Base-by-base conservation (phyloP, 2,888 invertebrate species). In the Ophion costatus region DNA sequence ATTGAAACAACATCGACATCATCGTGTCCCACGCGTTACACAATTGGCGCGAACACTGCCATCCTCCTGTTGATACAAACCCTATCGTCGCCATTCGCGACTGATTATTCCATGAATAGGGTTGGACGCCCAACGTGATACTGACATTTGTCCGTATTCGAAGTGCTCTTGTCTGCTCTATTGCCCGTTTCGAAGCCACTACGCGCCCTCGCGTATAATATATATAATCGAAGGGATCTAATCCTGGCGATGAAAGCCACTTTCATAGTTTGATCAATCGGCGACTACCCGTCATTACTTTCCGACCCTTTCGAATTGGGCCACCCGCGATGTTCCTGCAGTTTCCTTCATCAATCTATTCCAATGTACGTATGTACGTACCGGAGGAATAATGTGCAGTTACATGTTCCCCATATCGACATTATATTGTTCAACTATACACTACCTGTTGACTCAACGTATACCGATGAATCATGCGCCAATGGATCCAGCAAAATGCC, bases 181-280 rank as follows among this genome's bases (percentile, higher is more conserved):
- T 29, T 29, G 29, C 29, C 29, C 61, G 10, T 66, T 75, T 69
- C 64, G 51, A 11, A 14, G 45, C n/a, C 57, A 66, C 69, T n/a
- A 33, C 29, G 4, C 51, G 14, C 51, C 51, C 51, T 17, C 17
- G 17, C 3, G 17, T 14, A 14, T 51, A 51, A 51, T 45, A 45
- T 45, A 45, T 45, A 45, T 29, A 38, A 38, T 38, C 9, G 66
- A 57, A 45, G 17, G 14, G 38, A 64, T 22, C 24, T 38, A 51
- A 69, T 74, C 56, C 69, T 57, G 61, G 61, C 20, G 20, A 20
- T 59, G n/a, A 42, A 51, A 17, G 74, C 51, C 17, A 69, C 59
- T 70, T 77, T 69, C 77, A 82, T 74, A 64, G 80, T 85, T 85
- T 85, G 82, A 85, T 85, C 77, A 82, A 87, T 69, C 77, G 66